A percentile compares a stretch with the other conserved stretches of the same genome.
These are phyloP conservation scores for Chaitophorus viminalis DNA, from an alignment of 2,888 invertebrate species.

Conservation along the genomic window DNA sequence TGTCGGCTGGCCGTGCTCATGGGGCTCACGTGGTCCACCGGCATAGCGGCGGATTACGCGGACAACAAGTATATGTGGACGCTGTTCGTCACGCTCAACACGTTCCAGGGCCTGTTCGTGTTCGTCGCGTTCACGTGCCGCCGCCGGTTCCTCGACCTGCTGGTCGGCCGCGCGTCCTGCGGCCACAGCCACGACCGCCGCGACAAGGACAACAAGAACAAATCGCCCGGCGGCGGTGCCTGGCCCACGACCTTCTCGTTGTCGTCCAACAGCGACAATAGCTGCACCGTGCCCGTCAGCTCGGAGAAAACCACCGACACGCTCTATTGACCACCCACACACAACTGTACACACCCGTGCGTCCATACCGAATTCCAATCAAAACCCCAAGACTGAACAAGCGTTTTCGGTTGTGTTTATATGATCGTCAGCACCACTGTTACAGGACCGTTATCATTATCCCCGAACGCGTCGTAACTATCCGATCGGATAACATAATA, in stretches of 20 bases:
- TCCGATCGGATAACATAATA: neutral
- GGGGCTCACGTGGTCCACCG: constrained; percentile 70
- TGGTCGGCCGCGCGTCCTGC: constrained; percentile 63
- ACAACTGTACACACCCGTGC: neutral
- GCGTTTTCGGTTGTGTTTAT: too few relatives aligned
- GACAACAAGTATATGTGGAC: constrained; percentile 68
- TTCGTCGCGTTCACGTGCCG: constrained; percentile 70
- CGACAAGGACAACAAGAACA: neutral
- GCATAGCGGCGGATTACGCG: constrained; percentile 68
- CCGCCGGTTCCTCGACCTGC: constrained; percentile 67
- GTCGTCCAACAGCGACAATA: constrained; percentile 46
- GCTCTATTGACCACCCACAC: constrained; percentile 49
- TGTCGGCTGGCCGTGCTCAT: constrained; percentile 69
- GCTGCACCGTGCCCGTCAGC: neutral
- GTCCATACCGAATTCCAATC: constrained; percentile 11
- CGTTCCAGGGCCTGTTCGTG: constrained; percentile 70
- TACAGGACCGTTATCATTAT: too few relatives aligned
- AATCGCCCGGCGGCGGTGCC: neutral
- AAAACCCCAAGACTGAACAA: constrained; percentile 53
- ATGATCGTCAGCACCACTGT: too few relatives aligned
- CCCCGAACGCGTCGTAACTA: neutral
- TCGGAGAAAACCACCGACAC: constrained; percentile 61
- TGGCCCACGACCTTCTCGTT: constrained; percentile 19
- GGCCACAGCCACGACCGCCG: constrained; percentile 56
- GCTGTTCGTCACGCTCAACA: constrained; percentile 69